Percentiles rank a stretch among this genome's conserved stretches.
Evolutionary conservation across 2,888 invertebrate genomes (phyloP).

Genomic region (Morinoia aosen): DNA sequence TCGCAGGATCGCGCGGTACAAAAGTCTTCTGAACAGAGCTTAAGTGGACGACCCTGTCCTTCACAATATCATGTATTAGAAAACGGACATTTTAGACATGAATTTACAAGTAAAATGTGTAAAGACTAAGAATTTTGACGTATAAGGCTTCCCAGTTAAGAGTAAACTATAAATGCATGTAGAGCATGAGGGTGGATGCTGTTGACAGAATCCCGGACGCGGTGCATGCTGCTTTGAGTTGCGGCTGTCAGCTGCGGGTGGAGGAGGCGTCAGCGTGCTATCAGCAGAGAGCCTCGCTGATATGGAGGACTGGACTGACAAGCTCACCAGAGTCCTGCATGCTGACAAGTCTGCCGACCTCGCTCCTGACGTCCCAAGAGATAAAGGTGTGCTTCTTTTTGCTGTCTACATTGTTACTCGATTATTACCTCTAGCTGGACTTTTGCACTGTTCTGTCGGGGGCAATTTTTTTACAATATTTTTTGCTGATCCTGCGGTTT

Average conservation of each 20-base stretch:
- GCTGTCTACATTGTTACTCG: slow-evolving; percentile 53
- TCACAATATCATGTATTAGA: no score
- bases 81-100: no score
- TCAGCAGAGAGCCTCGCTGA: slow-evolving; percentile 90
- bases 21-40: no score
- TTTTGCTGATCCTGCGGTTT: no score
- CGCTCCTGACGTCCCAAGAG: slow-evolving; percentile 23
- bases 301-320: slow-evolving; percentile 85
- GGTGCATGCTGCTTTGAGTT: slow-evolving; percentile 90
- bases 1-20: no score
- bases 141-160: no score
- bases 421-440: no score
- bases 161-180: background rate
- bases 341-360: slow-evolving; percentile 83
- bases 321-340: slow-evolving; percentile 86
- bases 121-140: no score
- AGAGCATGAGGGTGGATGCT: background rate
- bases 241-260: slow-evolving; percentile 79
- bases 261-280: slow-evolving; percentile 87
- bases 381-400: slow-evolving; percentile 2
- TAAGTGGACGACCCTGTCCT: no score
- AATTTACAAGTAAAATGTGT: no score
- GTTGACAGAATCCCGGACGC: slow-evolving; percentile 81
- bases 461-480: no score
- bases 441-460: background rate